phyloP scores from a whole-genome alignment of 2,797 vertebrate genomes.

The Onychomys arenicola region DNA sequence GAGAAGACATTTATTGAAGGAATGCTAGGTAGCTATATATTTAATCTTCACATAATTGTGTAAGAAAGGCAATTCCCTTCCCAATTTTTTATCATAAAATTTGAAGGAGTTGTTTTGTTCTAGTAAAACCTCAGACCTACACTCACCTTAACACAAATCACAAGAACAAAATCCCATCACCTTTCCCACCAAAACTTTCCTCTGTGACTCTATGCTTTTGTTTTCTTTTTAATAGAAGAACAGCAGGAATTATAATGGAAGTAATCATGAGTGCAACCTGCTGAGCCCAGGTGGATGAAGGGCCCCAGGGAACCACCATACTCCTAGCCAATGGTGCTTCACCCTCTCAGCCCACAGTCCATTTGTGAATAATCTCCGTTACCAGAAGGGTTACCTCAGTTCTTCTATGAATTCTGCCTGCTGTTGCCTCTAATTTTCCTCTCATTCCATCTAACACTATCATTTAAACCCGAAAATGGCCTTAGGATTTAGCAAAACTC shows the following conservation, averaged over 20 bases:
- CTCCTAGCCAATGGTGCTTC: fast-evolving
- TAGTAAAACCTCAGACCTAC: not conserved
- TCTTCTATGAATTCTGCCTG: not conserved
- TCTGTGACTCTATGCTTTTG: not conserved
- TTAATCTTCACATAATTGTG: not conserved
- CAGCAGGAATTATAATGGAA: not conserved
- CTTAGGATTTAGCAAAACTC: not conserved
- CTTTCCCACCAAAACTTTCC: not conserved
- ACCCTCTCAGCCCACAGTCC: not conserved
- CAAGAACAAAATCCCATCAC: not conserved
- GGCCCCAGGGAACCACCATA: not conserved
- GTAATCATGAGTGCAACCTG: not conserved
- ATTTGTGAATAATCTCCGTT: not conserved
- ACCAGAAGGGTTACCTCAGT: not conserved
- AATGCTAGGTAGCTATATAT: not conserved
- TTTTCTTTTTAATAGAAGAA: not conserved
- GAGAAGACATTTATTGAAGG: not conserved
- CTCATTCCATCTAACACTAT: not conserved
- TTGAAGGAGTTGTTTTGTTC: not conserved
- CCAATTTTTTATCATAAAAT: not conserved
- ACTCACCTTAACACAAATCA: not conserved
- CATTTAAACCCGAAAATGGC: not conserved
- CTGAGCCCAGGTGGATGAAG: not conserved
- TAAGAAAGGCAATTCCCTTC: not conserved
- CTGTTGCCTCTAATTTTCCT: not conserved